Conservation (phyloP, 1,140 invertebrate species). For the Cotesia vestalis region DNA sequence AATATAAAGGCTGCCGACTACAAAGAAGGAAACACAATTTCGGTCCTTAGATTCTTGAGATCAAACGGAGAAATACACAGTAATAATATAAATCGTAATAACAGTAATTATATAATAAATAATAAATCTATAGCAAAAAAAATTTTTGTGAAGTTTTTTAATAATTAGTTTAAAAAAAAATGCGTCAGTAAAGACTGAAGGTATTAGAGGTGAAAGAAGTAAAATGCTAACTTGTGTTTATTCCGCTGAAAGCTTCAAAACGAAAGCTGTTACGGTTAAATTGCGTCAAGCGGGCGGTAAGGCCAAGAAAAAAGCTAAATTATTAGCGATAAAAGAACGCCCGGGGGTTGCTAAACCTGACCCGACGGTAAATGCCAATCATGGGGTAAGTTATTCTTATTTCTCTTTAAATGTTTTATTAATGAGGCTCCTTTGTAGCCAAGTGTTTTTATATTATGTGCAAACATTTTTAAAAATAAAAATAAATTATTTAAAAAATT, state of each 20-base stretch:
- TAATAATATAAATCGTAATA: too few species aligned
- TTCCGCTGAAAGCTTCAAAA: conserved; percentile 61
- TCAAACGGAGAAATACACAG: too few species aligned
- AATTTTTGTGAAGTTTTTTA: too few species aligned
- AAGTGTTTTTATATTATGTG: too few species aligned
- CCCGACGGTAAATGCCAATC: conserved; percentile 28
- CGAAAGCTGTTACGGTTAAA: conserved; percentile 58
- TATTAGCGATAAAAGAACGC: conserved; percentile 57
- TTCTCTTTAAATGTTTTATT: not conserved
- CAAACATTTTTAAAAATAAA: too few species aligned
- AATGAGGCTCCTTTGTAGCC: too few species aligned
- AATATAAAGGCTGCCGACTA: not conserved
- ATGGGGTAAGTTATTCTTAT: conserved; percentile 40
- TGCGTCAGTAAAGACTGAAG: conserved; percentile 15
- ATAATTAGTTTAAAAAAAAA: conserved; percentile 7
- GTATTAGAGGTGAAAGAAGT: not conserved
- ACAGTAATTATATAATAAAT: too few species aligned
- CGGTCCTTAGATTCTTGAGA: too few species aligned
- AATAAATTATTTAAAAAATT: too few species aligned
- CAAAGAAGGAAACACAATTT: not conserved
- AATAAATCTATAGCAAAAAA: too few species aligned
- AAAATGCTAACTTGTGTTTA: conserved; percentile 65
- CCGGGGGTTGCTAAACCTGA: conserved; percentile 30
- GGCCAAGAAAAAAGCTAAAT: conserved; percentile 54
- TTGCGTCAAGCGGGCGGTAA: conserved; percentile 48